Percentiles rank a stretch among this genome's conserved stretches.
These are phyloP conservation scores for Oreochromis tanganicae DNA, from an alignment of 2,113 vertebrate genomes.

Conservation along the genomic window DNA sequence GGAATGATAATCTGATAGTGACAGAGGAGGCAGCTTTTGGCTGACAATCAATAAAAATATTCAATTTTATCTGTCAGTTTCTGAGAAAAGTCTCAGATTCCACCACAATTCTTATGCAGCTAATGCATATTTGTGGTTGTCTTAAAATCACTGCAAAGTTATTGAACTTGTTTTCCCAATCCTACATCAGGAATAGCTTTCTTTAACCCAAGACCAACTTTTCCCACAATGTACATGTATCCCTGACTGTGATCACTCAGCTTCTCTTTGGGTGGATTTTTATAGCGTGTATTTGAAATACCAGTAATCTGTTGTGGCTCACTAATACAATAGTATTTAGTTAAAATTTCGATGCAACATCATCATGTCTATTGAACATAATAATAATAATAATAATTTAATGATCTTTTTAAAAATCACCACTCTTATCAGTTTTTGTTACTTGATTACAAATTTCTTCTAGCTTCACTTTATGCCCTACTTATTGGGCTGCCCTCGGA, in stretches of 20 bases:
- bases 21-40: conserved; percentile 8
- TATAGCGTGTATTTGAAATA: not conserved
- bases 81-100: not conserved
- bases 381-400: not conserved
- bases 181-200: not conserved
- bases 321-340: not conserved
- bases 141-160: not conserved
- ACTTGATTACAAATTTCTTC: not conserved
- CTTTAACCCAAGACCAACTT: not conserved
- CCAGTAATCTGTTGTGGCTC: not conserved
- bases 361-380: not conserved
- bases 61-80: conserved; percentile 1
- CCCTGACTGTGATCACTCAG: not conserved
- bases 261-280: not conserved
- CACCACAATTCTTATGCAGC: not conserved
- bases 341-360: not conserved
- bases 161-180: not conserved
- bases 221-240: no score
- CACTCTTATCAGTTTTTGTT: fast-evolving
- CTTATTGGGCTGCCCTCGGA: not conserved
- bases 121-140: not conserved
- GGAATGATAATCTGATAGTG: conserved; percentile 42
- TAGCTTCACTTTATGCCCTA: not conserved
- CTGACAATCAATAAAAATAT: conserved; percentile 22
- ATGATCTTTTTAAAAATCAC: not conserved